A percentile compares a stretch with the other conserved stretches of the same genome.
Evolutionary conservation across 2,113 vertebrate species (phyloP).

Genomic region (Uria lomvia): DNA sequence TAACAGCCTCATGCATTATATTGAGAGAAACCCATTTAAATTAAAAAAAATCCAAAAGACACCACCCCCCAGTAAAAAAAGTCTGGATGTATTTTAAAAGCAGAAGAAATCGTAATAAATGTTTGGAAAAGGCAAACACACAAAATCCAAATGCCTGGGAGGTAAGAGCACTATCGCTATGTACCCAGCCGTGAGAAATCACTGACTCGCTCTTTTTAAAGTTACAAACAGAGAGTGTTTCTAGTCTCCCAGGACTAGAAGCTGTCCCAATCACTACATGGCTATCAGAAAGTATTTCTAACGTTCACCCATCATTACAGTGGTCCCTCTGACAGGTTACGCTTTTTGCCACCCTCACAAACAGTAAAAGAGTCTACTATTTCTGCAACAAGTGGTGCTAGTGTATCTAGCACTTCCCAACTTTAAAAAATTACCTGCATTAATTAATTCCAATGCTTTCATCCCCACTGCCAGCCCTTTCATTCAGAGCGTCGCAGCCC

Average conservation of each 20-base stretch:
- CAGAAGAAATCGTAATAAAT: neutral
- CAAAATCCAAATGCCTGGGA: neutral
- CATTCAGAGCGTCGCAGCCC: neutral
- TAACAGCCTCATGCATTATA: neutral
- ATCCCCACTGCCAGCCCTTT: neutral
- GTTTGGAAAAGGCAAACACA: neutral
- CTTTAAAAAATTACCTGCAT: neutral
- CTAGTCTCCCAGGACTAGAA: neutral
- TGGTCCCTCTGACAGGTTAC: neutral
- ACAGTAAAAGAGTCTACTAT: neutral
- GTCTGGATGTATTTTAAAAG: neutral
- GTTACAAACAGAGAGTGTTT: neutral
- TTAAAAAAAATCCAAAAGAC: neutral
- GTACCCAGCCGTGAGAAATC: neutral
- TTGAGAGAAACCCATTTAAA: neutral
- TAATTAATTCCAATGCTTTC: neutral
- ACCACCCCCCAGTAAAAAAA: neutral
- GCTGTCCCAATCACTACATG: neutral
- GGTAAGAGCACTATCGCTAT: fast-evolving
- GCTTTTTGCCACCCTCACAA: neutral
- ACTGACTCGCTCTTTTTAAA: neutral
- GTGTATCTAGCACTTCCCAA: neutral
- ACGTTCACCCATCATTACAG: neutral
- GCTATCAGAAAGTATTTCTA: neutral
- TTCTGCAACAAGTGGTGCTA: neutral